phyloP scores from a whole-genome alignment of 2,113 vertebrate genomes.

The Tyrannus savana region DNA sequence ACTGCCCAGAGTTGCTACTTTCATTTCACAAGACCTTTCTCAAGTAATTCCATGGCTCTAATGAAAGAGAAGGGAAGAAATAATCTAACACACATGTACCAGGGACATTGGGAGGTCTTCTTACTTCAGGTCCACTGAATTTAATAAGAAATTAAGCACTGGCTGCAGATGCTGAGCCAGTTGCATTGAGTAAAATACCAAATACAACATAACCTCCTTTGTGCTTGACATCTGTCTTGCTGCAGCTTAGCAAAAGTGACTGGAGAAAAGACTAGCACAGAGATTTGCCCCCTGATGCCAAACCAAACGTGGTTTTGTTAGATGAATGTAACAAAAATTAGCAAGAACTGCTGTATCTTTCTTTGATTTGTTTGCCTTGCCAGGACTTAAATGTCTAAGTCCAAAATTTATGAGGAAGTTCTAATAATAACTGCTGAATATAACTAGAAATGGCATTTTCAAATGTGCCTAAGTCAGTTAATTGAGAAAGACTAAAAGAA shows the following conservation, averaged over 20 bases:
- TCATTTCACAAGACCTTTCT: background rate
- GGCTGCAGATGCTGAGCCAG: background rate
- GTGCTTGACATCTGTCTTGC: background rate
- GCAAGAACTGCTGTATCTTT: background rate
- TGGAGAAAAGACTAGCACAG: background rate
- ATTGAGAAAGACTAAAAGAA: background rate
- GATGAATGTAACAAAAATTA: background rate
- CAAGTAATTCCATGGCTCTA: background rate
- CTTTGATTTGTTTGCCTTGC: background rate
- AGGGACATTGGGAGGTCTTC: background rate
- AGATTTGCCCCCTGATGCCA: background rate
- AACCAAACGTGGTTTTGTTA: background rate
- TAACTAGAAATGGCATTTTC: background rate
- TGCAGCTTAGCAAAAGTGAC: background rate
- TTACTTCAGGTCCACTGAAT: background rate
- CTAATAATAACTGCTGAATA: background rate
- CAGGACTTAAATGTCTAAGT: background rate
- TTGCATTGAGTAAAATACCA: background rate
- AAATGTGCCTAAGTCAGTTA: background rate
- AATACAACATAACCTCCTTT: accelerated
- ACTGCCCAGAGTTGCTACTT: background rate
- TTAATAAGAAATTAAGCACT: background rate
- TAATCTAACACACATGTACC: background rate
- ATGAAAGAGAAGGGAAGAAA: background rate
- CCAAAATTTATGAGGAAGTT: background rate